phyloP scores from a whole-genome alignment of 2,113 vertebrate species.

The Eclectus roratus region DNA sequence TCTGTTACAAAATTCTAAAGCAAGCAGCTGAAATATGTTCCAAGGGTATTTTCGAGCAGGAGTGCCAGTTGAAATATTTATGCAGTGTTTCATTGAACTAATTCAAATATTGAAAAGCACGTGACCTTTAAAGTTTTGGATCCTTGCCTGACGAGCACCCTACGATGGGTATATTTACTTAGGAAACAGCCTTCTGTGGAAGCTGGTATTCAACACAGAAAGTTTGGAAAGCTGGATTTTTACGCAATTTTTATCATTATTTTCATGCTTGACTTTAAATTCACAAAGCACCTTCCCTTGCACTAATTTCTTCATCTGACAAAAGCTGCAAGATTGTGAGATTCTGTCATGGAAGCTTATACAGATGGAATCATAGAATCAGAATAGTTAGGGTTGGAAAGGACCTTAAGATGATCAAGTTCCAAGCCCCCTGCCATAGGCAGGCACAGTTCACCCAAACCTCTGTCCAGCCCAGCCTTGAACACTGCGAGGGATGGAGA shows the following conservation, averaged over 20 bases:
- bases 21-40: conserved; percentile 31
- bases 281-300: neutral
- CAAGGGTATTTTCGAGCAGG: conserved; percentile 55
- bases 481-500: no score
- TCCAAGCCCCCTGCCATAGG: neutral
- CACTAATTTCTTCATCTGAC: neutral
- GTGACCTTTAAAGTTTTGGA: conserved; percentile 54
- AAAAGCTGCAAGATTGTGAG: neutral
- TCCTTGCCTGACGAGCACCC: conserved; percentile 29
- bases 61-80: conserved; percentile 70
- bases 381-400: neutral
- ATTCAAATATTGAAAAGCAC: conserved; percentile 46
- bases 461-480: no score
- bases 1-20: conserved; percentile 57
- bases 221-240: neutral
- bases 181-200: conserved; percentile 5
- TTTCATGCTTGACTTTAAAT: neutral
- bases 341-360: neutral
- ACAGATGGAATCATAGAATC: neutral
- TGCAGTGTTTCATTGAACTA: conserved; percentile 50
- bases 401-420: neutral
- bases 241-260: neutral
- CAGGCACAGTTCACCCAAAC: no score
- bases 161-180: conserved; percentile 13
- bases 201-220: conserved; percentile 25